These are phyloP conservation scores for Plagodis pulveraria DNA, from an alignment of 2,888 invertebrate genomes.

Conservation along the genomic window DNA sequence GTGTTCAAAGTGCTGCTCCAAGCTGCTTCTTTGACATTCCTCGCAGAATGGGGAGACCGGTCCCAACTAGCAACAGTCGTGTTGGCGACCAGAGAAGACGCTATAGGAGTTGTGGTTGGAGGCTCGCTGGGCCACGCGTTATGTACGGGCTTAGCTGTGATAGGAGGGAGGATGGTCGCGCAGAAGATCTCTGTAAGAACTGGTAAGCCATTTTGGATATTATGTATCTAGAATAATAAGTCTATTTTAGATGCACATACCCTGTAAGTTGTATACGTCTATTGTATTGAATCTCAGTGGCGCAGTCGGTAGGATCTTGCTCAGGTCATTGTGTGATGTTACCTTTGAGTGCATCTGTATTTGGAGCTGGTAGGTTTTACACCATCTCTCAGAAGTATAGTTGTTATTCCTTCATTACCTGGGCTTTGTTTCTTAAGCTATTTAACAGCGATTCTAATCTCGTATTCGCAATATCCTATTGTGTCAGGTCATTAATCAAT, in stretches of 20 bases:
- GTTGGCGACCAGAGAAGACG: conserved; percentile 97
- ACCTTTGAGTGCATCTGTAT: no score
- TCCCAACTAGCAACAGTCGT: conserved; percentile 99
- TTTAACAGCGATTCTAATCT: no score
- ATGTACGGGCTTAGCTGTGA: conserved; percentile 98
- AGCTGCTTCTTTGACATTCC: conserved; percentile 97
- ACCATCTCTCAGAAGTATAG: no score
- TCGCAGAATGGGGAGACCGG: conserved; percentile 99
- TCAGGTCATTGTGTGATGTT: no score
- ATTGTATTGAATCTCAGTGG: neutral
- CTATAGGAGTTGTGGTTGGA: conserved; percentile 96
- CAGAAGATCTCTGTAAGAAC: conserved; percentile 98
- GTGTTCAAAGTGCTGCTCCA: conserved; percentile 94
- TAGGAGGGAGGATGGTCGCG: conserved; percentile 98
- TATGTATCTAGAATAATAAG: neutral
- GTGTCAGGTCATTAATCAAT: no score
- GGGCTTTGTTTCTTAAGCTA: no score
- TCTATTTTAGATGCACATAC: no score
- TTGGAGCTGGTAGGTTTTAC: no score
- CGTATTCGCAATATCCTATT: no score
- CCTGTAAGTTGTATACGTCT: neutral
- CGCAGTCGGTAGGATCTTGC: neutral
- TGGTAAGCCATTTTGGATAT: conserved; percentile 83
- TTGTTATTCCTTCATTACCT: no score
- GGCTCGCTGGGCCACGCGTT: conserved; percentile 97